Conservation (phyloP, 1,140 invertebrate species). For the Conopomorpha cramerella region DNA sequence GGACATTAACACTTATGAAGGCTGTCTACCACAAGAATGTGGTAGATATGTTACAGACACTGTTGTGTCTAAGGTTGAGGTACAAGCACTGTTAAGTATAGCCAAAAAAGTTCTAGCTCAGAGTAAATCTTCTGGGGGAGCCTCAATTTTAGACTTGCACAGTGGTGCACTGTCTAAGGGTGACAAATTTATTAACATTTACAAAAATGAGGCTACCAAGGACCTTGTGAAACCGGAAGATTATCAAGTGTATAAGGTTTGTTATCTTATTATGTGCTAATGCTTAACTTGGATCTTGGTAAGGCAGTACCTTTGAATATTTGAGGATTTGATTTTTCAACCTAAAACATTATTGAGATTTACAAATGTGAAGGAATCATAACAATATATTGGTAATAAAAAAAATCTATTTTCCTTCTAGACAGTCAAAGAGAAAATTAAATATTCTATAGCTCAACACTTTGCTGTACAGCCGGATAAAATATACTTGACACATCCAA, state of each 20-base stretch:
- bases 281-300: too few species aligned
- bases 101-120: constrained; percentile 70
- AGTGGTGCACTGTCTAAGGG: constrained; percentile 82
- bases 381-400: too few species aligned
- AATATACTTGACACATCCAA: constrained; percentile 80
- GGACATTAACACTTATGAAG: constrained; percentile 61
- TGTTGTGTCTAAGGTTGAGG: constrained; percentile 70
- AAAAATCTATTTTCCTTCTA: constrained; percentile 27
- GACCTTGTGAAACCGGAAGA: too few species aligned
- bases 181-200: constrained; percentile 76
- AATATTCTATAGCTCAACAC: constrained; percentile 73
- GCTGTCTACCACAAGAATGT: constrained; percentile 76
- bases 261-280: too few species aligned
- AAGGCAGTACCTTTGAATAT: too few species aligned
- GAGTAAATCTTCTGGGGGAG: constrained; percentile 71
- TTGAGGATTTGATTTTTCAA: too few species aligned
- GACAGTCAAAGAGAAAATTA: constrained; percentile 79
- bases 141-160: constrained; percentile 82
- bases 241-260: constrained; percentile 63
- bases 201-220: too few species aligned
- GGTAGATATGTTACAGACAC: constrained; percentile 78
- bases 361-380: too few species aligned
- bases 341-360: too few species aligned
- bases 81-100: constrained; percentile 67
- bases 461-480: constrained; percentile 71